These are phyloP conservation scores for Morelia viridis DNA, from an alignment of 2,797 vertebrate genomes.

Conservation along the genomic window DNA sequence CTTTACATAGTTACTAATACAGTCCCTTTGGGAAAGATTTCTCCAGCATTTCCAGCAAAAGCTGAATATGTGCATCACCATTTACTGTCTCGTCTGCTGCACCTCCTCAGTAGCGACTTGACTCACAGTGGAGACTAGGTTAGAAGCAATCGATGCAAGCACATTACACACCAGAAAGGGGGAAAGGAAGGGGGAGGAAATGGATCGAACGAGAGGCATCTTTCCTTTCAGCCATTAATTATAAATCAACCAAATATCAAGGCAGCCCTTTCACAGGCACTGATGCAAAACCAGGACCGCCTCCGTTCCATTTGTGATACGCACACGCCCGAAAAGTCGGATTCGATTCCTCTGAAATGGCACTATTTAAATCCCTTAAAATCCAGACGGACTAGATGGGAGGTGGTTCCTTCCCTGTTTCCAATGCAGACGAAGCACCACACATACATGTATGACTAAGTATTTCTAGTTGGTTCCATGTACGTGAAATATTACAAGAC, in stretches of 20 bases:
- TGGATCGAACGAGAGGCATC: slow-evolving; percentile 59
- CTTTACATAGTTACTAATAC: slow-evolving; percentile 45
- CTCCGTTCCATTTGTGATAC: neutral
- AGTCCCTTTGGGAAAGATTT: slow-evolving; percentile 27
- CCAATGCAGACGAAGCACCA: slow-evolving; percentile 25
- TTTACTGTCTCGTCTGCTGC: slow-evolving; percentile 49
- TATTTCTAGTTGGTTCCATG: slow-evolving; percentile 53
- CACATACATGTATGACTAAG: slow-evolving; percentile 51
- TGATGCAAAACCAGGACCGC: slow-evolving; percentile 31
- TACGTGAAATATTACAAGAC: slow-evolving; percentile 27
- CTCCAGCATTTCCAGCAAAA: slow-evolving; percentile 33
- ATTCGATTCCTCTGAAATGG: slow-evolving; percentile 28
- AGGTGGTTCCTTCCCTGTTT: neutral
- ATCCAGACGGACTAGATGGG: slow-evolving; percentile 39
- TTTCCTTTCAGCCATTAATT: slow-evolving; percentile 75
- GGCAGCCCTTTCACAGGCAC: slow-evolving; percentile 41
- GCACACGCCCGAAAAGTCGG: slow-evolving; percentile 47
- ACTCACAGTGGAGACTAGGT: slow-evolving; percentile 56
- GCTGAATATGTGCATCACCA: slow-evolving; percentile 36
- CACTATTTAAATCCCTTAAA: slow-evolving; percentile 39
- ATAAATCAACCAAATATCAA: slow-evolving; percentile 65
- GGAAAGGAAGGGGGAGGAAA: slow-evolving; percentile 57
- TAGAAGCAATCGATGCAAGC: slow-evolving; percentile 66
- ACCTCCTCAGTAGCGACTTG: slow-evolving; percentile 62
- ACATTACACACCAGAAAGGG: slow-evolving; percentile 62